Percentiles rank a stretch among this genome's conserved stretches.
Conservation (phyloP, 2,113 vertebrate genomes). For the Bubo bubo region DNA sequence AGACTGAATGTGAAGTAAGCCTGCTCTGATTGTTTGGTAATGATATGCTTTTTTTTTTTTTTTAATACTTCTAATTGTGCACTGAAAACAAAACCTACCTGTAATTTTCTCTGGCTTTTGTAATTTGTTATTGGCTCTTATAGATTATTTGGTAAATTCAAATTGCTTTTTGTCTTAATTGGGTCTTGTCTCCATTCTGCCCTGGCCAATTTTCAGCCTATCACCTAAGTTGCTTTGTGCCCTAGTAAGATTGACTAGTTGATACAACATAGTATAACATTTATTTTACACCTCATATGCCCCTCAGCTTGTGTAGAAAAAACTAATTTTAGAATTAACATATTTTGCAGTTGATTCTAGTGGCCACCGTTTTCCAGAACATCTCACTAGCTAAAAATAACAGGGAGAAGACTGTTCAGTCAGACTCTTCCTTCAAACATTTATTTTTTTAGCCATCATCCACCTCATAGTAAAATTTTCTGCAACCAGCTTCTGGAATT, state of each 20-base stretch:
- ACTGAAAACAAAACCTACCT: background rate
- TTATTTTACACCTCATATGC: constrained; percentile 7
- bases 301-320: background rate
- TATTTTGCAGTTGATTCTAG: background rate
- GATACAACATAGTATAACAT: background rate
- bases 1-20: background rate
- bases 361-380: background rate
- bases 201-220: constrained; percentile 11
- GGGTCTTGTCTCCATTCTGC: background rate
- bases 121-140: background rate
- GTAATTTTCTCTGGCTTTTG: background rate
- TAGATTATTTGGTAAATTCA: constrained; percentile 9
- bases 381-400: background rate
- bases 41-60: background rate
- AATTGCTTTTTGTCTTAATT: constrained; percentile 34
- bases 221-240: background rate
- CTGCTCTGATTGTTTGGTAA: background rate
- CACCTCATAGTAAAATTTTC: background rate
- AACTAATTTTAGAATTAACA: background rate
- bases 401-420: background rate
- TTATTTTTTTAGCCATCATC: background rate
- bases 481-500: background rate
- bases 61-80: background rate
- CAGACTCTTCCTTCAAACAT: background rate
- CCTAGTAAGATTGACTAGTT: background rate